phyloP scores from a whole-genome alignment of 2,888 invertebrate species.

The Ornithoptera alexandrae region DNA sequence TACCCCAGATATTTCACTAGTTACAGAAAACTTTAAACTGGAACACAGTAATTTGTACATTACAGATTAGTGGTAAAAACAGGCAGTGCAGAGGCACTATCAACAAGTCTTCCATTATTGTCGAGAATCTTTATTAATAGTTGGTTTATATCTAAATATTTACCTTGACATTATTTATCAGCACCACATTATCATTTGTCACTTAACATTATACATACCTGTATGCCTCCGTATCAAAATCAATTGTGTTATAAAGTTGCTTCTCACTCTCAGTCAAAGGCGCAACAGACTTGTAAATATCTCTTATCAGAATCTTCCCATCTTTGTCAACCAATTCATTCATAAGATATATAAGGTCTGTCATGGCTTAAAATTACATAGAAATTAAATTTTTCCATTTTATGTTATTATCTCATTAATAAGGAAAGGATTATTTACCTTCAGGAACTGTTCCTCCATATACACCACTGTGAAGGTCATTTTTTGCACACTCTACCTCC shows the following conservation, averaged over 20 bases:
- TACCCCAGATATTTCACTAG: not conserved
- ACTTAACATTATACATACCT: conserved; percentile 59
- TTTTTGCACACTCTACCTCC: conserved; percentile 92
- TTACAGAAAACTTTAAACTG: no score
- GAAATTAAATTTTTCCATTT: conserved; percentile 8
- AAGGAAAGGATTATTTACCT: conserved; percentile 68
- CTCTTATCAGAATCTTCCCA: conserved; percentile 91
- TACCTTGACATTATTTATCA: no score
- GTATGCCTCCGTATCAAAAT: conserved; percentile 91
- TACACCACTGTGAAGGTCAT: conserved; percentile 97
- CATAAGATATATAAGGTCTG: conserved; percentile 93
- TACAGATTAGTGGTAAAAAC: no score
- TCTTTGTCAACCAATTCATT: conserved; percentile 90
- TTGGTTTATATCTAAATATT: no score
- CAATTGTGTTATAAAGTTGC: conserved; percentile 88
- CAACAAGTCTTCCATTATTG: no score
- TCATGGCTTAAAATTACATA: conserved; percentile 82
- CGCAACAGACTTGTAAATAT: conserved; percentile 90
- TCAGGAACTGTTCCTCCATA: conserved; percentile 94
- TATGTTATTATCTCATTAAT: not conserved
- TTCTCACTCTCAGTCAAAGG: conserved; percentile 85
- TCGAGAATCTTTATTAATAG: no score
- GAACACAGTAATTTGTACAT: no score
- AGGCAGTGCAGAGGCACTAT: no score
- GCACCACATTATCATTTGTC: no score